phyloP scores from a whole-genome alignment of 2,113 vertebrate genomes.

The Pedionomus torquatus region DNA sequence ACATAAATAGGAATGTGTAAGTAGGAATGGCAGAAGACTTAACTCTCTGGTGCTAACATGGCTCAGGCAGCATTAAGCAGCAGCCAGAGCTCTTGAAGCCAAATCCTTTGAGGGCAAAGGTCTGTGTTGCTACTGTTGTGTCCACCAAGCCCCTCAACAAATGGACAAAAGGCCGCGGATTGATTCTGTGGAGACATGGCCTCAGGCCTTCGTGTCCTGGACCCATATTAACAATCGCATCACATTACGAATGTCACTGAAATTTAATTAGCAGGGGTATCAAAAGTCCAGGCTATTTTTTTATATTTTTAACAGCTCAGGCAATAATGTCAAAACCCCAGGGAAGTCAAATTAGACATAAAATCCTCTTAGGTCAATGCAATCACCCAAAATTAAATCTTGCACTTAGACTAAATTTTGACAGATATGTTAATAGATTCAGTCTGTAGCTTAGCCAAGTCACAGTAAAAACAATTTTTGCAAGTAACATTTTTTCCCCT shows the following conservation, averaged over 20 bases:
- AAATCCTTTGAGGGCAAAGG: not conserved
- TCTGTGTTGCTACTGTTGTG: not conserved
- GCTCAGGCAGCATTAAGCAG: not conserved
- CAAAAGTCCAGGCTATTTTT: not conserved
- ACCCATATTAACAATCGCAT: not conserved
- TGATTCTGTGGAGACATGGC: not conserved
- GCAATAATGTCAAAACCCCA: not conserved
- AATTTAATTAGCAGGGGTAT: not conserved
- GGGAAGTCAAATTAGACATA: slow-evolving; percentile 13
- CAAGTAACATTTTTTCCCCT: not conserved
- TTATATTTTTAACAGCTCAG: not conserved
- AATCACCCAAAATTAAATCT: slow-evolving; percentile 21
- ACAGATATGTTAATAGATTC: not conserved
- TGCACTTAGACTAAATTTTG: slow-evolving; percentile 19
- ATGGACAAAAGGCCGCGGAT: not conserved
- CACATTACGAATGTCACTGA: not conserved
- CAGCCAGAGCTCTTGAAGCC: not conserved
- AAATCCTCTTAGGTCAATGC: slow-evolving; percentile 10
- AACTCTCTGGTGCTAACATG: not conserved
- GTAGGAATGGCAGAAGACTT: not conserved
- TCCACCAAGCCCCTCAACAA: not conserved
- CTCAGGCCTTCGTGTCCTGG: not conserved
- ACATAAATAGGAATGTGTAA: not conserved
- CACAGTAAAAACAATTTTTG: not conserved
- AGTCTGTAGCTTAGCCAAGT: not conserved